Evolutionary conservation across 2,888 invertebrate species (phyloP), one percentile per base, ranked within the genome.

Genomic region (Balanococcus diminutus): DNA sequence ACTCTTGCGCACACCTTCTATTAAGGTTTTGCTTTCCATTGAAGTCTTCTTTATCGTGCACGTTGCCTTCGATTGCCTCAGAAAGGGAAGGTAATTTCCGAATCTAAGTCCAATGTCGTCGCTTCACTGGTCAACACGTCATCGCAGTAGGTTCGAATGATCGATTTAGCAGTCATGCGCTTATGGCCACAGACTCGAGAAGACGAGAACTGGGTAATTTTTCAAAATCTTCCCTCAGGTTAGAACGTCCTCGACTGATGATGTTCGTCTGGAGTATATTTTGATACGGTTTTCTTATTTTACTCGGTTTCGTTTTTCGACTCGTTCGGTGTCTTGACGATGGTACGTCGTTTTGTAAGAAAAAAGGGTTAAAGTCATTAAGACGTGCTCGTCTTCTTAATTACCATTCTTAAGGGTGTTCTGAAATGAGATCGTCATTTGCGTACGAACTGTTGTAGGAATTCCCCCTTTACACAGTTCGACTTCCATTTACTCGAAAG

Each of bases 331-430:
- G n/a, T 6, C 28, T 67, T n/a, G n/a, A n/a, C n/a, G n/a, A n/a
- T n/a, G n/a, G n/a, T n/a, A n/a, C n/a, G n/a, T n/a, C 67, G 28
- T 28, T n/a, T n/a, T n/a, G n/a, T n/a, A n/a, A n/a, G n/a, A n/a
- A n/a, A n/a, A 28, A 67, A 67, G 67, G 67, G 67, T 67, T 67
- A 67, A 67, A 67, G 67, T 67, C 67, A 67, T 67, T 67, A 67
- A 28, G 67, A 67, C 67, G 31, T 28, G 19, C 28, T 67, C 28
- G 28, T 56, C 56, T 67, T 67, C 67, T 67, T 67, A 67, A 67
- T 67, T 67, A 67, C 67, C 67, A 28, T 56, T 56, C 56, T 56
- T 56, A 67, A 67, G 67, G 67, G 67, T 67, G 67, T 28, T 67
- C 19, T 28, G 67, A 67, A 28, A 67, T 67, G 56, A 28, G 67